Evolutionary conservation across 2,797 vertebrate species (phyloP), one percentile per base, ranked within the genome.

Genomic region (Alca torda): DNA sequence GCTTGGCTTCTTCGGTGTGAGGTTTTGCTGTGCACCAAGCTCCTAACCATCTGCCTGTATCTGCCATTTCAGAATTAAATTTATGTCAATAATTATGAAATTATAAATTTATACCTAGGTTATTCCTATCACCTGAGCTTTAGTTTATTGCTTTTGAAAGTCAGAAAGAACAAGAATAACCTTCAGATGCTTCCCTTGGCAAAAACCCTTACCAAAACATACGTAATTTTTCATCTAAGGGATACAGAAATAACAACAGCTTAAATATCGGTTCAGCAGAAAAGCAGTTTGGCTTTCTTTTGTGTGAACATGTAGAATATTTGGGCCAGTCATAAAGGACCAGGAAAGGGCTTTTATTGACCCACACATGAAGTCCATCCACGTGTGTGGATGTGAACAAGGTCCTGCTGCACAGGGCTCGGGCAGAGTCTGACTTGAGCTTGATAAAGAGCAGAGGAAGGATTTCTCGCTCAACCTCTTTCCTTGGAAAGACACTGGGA

Each of bases 401-500:
- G n/a, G n/a, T 56, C 35, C 61, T 92, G 57, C 69, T 78, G 73
- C 45, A 50, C 37, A 39, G 15, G 18, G 43, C 35, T 87, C 1
- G 0, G 56, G 39, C 75, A 73, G 57, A 25, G 45, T 7, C 61
- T 56, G 6, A 4, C 35, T 12, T 28, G 6, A 46, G 51, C 35
- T 1, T 0, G 3, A 21, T 17, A 9, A 54, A 51, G 43, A 33
- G 4, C 3, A n/a, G 43, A 87, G 23, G 16, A 51, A 20, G 16
- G 25, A 56, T 61, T 57, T 45, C 59, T 79, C 7, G 0, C 37
- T 80, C 0, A 0, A 10, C 15, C 33, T 76, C 25, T 33, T 35
- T 70, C 43, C 35, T 72, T 0, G 0, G 19, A 15, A 50, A 43
- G 31, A 28, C 18, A 2, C 12, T 2, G 16, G 11, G 43, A 9